A percentile compares a stretch with the other conserved stretches of the same genome.
Evolutionary conservation across 35 echinoderm and acorn worm species (phyloP).

Genomic region (Nesometra sesokonis): DNA sequence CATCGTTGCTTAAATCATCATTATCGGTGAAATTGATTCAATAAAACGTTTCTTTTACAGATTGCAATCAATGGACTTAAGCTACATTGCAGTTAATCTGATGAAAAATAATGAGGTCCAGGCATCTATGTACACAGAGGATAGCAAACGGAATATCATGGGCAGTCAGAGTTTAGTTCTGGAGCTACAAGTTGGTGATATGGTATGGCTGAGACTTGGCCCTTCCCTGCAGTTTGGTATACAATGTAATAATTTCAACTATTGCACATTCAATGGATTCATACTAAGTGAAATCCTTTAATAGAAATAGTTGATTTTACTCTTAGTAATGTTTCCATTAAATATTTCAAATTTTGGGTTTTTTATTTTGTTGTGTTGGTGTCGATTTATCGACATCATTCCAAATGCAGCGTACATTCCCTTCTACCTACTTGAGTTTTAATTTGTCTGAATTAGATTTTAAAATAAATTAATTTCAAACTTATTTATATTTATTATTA

Average conservation of each 20-base stretch:
- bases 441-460: too few relatives aligned
- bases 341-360: too few relatives aligned
- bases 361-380: too few relatives aligned
- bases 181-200: conserved; percentile 34
- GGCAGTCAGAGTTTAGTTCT: conserved; percentile 50
- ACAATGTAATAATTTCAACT: conserved; percentile 49
- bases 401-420: too few relatives aligned
- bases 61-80: conserved; percentile 42
- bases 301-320: too few relatives aligned
- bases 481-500: too few relatives aligned
- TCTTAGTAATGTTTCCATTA: too few relatives aligned
- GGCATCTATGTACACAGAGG: conserved; percentile 36
- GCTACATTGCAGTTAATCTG: conserved; percentile 41
- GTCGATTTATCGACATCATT: too few relatives aligned
- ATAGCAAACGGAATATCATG: conserved; percentile 46
- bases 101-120: conserved; percentile 50
- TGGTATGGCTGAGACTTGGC: conserved; percentile 33
- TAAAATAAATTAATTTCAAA: too few relatives aligned
- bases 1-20: too few relatives aligned
- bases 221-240: conserved; percentile 32
- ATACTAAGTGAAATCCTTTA: conserved; percentile 12
- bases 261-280: conserved; percentile 60
- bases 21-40: too few relatives aligned
- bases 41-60: conserved; percentile 13
- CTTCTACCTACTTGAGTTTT: too few relatives aligned